A percentile compares a stretch with the other conserved stretches of the same genome.
These are phyloP conservation scores for Hirudinaria manillensis DNA, from an alignment of 2,888 invertebrate species.

Conservation along the genomic window DNA sequence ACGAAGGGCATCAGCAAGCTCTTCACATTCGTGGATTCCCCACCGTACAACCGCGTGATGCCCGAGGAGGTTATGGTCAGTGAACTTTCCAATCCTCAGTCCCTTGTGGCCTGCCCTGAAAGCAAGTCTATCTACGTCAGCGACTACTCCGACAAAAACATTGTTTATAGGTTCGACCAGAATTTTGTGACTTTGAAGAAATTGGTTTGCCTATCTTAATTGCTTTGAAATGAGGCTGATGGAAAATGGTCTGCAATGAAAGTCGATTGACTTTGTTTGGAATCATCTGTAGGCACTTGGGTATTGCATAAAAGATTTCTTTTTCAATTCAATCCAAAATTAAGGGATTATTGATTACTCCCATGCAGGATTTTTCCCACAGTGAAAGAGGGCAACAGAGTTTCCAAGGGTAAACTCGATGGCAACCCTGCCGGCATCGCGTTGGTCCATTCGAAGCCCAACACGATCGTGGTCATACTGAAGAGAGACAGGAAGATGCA, in stretches of 20 bases:
- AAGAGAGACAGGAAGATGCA: constrained; percentile 7
- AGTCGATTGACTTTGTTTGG: too few relatives aligned
- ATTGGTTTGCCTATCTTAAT: too few relatives aligned
- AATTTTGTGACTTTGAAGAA: not conserved
- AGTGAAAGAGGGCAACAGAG: constrained; percentile 3
- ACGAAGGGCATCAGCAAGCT: not conserved
- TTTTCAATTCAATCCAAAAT: too few relatives aligned
- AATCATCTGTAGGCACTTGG: too few relatives aligned
- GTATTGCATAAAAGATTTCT: too few relatives aligned
- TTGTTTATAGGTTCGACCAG: not conserved
- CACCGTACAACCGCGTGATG: constrained; percentile 12
- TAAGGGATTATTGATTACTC: too few relatives aligned
- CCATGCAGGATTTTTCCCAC: not conserved
- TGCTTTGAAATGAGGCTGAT: too few relatives aligned
- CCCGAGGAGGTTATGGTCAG: not conserved
- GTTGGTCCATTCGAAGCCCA: not conserved
- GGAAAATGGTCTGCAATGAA: too few relatives aligned
- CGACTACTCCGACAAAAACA: not conserved
- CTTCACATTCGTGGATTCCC: not conserved
- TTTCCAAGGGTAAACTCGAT: not conserved
- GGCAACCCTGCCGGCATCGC: not conserved
- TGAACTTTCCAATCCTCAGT: not conserved
- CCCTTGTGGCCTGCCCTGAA: not conserved
- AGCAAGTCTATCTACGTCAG: not conserved
- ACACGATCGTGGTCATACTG: not conserved